A percentile compares a stretch with the other conserved stretches of the same genome.
phyloP scores from a whole-genome alignment of 2,797 vertebrate genomes.

The Xenentodon cancila region DNA sequence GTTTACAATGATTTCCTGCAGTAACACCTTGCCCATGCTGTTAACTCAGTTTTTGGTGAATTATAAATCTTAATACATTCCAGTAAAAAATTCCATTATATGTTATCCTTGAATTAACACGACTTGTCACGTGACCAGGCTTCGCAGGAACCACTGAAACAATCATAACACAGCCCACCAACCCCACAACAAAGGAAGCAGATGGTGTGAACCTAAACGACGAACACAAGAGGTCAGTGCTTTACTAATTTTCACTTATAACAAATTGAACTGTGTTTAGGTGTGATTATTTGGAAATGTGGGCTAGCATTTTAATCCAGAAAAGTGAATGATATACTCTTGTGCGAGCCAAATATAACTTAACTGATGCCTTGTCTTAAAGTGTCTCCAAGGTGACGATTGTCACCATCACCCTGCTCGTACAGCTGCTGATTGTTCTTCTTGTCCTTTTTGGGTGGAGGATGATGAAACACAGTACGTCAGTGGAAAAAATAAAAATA shows the following conservation, averaged over 20 bases:
- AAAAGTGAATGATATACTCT: background rate
- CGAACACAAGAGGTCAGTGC: slow-evolving; percentile 13
- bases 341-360: background rate
- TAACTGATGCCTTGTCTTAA: background rate
- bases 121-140: background rate
- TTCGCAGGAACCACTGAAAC: background rate
- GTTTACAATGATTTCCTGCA: too few species aligned
- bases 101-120: background rate
- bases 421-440: slow-evolving; percentile 8
- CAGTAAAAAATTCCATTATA: background rate
- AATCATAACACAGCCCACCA: background rate
- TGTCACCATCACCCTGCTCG: slow-evolving; percentile 2
- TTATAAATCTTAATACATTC: background rate
- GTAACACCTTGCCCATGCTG: too few species aligned
- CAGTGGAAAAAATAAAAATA: background rate
- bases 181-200: background rate
- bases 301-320: background rate
- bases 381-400: background rate
- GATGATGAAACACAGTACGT: slow-evolving; percentile 23
- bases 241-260: background rate
- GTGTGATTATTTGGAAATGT: background rate
- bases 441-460: slow-evolving; percentile 16
- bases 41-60: background rate
- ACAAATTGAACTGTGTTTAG: background rate
- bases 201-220: background rate